These are phyloP conservation scores for Antheraea mylitta DNA, from an alignment of 1,140 invertebrate species.

Conservation along the genomic window DNA sequence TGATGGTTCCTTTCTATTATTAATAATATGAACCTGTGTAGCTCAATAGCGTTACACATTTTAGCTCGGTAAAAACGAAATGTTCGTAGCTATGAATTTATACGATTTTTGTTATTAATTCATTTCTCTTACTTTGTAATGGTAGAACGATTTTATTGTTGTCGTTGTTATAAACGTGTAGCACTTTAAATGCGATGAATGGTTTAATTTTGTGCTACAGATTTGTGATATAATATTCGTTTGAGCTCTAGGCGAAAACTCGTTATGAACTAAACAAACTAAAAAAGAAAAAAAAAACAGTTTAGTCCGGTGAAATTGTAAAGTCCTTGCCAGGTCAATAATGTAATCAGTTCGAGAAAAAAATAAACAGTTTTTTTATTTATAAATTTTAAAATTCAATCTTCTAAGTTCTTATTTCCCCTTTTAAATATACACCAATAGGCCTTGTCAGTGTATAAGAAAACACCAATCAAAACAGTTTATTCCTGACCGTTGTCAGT, in stretches of 20 bases:
- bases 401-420: no score
- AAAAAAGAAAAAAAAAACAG: no score
- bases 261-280: no score
- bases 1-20: conserved; percentile 56
- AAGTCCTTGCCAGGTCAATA: no score
- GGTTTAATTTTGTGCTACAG: neutral
- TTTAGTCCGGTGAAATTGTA: no score
- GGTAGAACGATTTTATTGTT: neutral
- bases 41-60: conserved; percentile 10
- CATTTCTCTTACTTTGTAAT: neutral
- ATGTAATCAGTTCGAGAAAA: no score
- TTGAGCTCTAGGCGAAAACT: neutral
- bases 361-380: no score
- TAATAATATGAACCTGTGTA: conserved; percentile 36
- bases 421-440: no score
- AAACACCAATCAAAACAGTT: no score
- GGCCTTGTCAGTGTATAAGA: no score
- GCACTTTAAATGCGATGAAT: neutral
- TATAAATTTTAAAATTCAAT: no score
- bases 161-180: neutral
- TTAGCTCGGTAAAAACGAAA: neutral
- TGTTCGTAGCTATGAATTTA: neutral
- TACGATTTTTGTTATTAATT: conserved; percentile 2
- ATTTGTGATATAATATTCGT: neutral
- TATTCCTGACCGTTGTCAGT: no score